These are phyloP conservation scores for Fistularia tabacaria DNA, from an alignment of 2,797 vertebrate species.

Conservation along the genomic window DNA sequence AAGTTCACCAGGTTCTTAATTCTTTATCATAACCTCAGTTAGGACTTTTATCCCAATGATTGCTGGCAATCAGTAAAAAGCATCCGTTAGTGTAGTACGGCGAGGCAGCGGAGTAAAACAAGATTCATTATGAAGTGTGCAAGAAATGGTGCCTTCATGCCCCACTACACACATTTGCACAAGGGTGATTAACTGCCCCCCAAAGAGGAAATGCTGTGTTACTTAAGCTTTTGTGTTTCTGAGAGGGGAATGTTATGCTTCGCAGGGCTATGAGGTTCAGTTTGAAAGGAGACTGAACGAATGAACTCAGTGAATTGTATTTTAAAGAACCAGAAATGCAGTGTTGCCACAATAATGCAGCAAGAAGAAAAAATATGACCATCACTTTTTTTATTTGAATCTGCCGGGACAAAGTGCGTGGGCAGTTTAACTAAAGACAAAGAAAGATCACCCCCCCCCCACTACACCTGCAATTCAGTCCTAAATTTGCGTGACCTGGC, in stretches of 20 bases:
- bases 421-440: slow-evolving; percentile 69
- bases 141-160: slow-evolving; percentile 65
- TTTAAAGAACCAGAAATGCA: neutral
- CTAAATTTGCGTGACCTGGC: slow-evolving; percentile 73
- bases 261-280: slow-evolving; percentile 9
- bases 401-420: slow-evolving; percentile 34
- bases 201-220: slow-evolving; percentile 66
- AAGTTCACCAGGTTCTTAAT: neutral
- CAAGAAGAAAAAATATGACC: too few species aligned
- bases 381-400: slow-evolving; percentile 14
- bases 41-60: neutral
- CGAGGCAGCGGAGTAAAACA: slow-evolving; percentile 37
- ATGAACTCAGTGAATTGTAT: neutral
- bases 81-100: slow-evolving; percentile 4
- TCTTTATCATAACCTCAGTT: neutral
- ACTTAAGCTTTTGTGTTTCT: slow-evolving; percentile 59
- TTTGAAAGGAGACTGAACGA: slow-evolving; percentile 2
- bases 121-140: slow-evolving; percentile 61
- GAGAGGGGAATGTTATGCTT: slow-evolving; percentile 20
- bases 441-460: slow-evolving; percentile 37
- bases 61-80: slow-evolving; percentile 3
- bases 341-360: too few species aligned
- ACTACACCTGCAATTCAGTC: slow-evolving; percentile 53
- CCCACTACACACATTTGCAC: slow-evolving; percentile 62
- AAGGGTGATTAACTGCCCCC: slow-evolving; percentile 66